Evolutionary conservation across 1,140 invertebrate genomes (phyloP), one percentile per base, ranked within the genome.

Genomic region (Drosophila gunungcola): DNA sequence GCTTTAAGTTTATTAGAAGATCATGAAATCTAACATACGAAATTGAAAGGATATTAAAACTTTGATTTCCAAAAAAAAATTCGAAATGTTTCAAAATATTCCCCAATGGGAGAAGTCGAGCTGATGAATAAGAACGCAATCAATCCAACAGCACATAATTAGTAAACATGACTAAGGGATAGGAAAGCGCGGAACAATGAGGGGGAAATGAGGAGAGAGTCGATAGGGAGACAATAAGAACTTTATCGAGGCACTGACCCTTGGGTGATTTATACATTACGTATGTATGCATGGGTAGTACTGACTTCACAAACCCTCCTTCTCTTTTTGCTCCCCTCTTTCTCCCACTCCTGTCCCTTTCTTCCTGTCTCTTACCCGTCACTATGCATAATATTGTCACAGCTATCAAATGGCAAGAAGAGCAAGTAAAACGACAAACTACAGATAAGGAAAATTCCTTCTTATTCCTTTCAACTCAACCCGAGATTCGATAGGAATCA

Each of bases 231-330:
- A 62, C 51, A 38, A 36, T 65, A 43, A 53, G 46, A 60, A 70
- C 78, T 81, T 81, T 70, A 81, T 77, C 56, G 60, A 73, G 79
- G 55, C 79, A 70, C 73, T 82, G 79, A 81, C 79, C 79, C 42
- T 55, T 46, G 25, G 62, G 34, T 16, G 53, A 49, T 64, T 54
- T 74, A 54, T 43, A 57, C 48, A 41, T 53, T 53, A 55, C 45
- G 45, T 61, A 34, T 55, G 34, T 52, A 13, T 57, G 53, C 36
- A 43, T 21, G 25, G 16, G 25, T 16, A 25, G 16, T 4, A 52
- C 32, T 11, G n/a, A 49, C 48, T 29, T 29, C 46, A 10, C 39
- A 6, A 4, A 42, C 12, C 27, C 43, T 45, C 45, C 42, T 10
- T 16, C 42, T 25, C 21, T 25, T 46, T 46, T 13, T 10, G 6